Evolutionary conservation across 2,888 invertebrate genomes (phyloP).

Genomic region (Bombylius discolor): DNA sequence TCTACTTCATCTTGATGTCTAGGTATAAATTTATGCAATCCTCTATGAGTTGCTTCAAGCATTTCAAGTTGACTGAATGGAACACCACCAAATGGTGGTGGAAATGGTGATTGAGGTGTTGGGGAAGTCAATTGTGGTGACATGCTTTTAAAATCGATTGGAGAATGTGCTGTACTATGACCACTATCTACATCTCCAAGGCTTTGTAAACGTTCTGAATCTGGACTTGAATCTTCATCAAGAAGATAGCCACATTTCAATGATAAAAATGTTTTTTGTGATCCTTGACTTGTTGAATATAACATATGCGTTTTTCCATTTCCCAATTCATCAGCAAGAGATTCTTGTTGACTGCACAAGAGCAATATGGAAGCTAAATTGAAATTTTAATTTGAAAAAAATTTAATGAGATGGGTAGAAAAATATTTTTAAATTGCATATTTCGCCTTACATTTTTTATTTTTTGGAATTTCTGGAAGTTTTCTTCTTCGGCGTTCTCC

Average conservation of each 20-base stretch:
- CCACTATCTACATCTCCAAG: constrained; percentile 72
- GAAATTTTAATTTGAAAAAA: not conserved
- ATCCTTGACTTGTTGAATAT: constrained; percentile 26
- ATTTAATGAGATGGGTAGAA: constrained; percentile 20
- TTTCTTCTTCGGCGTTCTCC: constrained; percentile 61
- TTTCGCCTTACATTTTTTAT: constrained; percentile 61
- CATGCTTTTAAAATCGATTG: constrained; percentile 77
- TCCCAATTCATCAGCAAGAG: constrained; percentile 33
- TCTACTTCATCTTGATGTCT: constrained; percentile 92
- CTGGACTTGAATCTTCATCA: constrained; percentile 75
- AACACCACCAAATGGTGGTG: constrained; percentile 55
- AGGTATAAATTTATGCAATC: constrained; percentile 89
- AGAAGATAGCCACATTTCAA: constrained; percentile 62
- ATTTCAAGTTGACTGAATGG: constrained; percentile 71
- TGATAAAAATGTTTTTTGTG: constrained; percentile 46
- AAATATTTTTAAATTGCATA: not conserved
- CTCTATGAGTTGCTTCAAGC: constrained; percentile 88
- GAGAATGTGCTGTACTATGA: constrained; percentile 83
- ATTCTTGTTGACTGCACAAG: constrained; percentile 45
- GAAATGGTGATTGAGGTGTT: constrained; percentile 48
- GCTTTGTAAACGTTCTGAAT: constrained; percentile 68
- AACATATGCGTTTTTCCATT: constrained; percentile 3
- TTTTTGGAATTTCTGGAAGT: constrained; percentile 80
- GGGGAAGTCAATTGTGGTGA: constrained; percentile 55
- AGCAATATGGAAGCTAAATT: constrained; percentile 50